Base-by-base conservation (phyloP, 2,797 vertebrate species). In the Ciconia nigra region DNA sequence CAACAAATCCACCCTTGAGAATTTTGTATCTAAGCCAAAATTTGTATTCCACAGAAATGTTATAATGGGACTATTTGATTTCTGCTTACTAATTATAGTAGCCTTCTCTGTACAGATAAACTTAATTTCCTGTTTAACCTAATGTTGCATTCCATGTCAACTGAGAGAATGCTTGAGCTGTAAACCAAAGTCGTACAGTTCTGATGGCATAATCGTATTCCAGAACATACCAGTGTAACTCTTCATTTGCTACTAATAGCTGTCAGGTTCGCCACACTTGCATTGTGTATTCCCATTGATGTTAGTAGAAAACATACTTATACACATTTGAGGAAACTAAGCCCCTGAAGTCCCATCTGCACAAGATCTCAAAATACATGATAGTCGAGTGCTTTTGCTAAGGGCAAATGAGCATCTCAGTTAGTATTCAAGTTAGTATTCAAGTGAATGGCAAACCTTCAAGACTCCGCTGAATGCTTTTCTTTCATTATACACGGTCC, bases 291-390 rank as follows among this genome's bases (percentile, higher is more conserved):
- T 47, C 29, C 33, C 13, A 0, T 11, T 7, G 51, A 24, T 57
- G 80, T 4, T 19, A 54, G 29, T 18, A 51, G 29, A 70, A 85
- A 49, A 35, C 20, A 16, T 12, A 8, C 28, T 61, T 49, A 26
- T 1, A 44, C 5, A 1, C 2, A 0, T 29, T 8, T n/a, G 72
- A 67, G 63, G 44, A 77, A 31, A 17, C 3, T 1, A 22, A 87
- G 55, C 7, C 51, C 15, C 58, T 41, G 24, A 33, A 41, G 35
- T 69, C 22, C 28, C 15, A 15, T 11, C n/a, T 62, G 63, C 37
- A 15, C 49, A 62, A 72, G 55, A 47, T 78, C 22, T 44, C 44
- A 41, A 57, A 69, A 18, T 59, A 42, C 15, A 2, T 19, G 63
- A 28, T 42, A 67, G 51, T 52, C 13, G 12, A 49, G 39, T 15